Conservation (phyloP, 2,113 vertebrate species). For the Nycticorax nycticorax region DNA sequence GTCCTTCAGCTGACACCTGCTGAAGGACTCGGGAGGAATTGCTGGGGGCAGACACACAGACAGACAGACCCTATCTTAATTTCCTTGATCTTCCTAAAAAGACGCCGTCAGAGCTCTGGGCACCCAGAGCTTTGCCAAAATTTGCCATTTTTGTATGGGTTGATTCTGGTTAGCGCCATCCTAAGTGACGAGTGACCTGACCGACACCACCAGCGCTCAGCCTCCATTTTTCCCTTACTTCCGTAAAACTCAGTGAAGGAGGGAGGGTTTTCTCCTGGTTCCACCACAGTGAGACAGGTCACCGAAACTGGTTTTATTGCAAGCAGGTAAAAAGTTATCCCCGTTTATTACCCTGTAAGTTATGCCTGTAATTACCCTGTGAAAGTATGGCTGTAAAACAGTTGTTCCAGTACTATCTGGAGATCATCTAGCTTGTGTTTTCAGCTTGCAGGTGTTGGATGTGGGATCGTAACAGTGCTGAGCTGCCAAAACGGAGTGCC, state of each 20-base stretch:
- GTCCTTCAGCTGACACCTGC: background rate
- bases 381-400: background rate
- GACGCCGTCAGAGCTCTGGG: background rate
- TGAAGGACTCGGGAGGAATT: background rate
- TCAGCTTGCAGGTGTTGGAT: background rate
- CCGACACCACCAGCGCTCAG: background rate
- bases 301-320: background rate
- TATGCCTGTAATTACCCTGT: background rate
- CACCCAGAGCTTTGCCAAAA: background rate
- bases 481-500: background rate
- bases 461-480: background rate
- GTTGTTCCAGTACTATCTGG: background rate
- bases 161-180: background rate
- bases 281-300: fast-evolving
- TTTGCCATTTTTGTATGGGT: background rate
- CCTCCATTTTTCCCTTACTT: background rate
- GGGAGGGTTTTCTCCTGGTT: background rate
- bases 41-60: background rate
- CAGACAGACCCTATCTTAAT: background rate
- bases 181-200: background rate
- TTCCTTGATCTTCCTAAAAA: background rate
- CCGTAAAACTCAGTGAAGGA: background rate
- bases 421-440: background rate
- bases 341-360: background rate
- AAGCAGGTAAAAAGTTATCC: background rate